phyloP scores from a whole-genome alignment of 2,797 vertebrate species.

The Alfaro cultratus region DNA sequence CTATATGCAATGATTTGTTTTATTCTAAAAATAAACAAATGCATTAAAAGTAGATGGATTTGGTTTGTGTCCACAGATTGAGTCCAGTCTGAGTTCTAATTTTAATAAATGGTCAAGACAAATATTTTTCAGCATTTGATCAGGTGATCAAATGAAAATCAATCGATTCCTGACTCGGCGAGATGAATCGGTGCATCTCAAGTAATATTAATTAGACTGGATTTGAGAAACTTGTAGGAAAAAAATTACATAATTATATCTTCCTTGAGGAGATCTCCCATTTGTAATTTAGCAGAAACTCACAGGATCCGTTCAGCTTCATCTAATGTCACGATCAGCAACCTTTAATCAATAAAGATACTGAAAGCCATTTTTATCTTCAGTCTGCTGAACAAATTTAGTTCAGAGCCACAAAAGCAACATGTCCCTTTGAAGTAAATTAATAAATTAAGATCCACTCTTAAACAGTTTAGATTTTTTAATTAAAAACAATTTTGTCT shows the following conservation, averaged over 20 bases:
- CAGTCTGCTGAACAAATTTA: background rate
- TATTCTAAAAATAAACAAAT: background rate
- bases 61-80: background rate
- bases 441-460: background rate
- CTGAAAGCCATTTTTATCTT: background rate
- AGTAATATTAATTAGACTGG: background rate
- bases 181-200: background rate
- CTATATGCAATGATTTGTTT: background rate
- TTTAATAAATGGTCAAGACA: background rate
- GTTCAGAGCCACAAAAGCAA: background rate
- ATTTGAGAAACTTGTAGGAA: background rate
- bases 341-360: background rate
- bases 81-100: background rate
- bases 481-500: background rate
- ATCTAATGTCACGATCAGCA: background rate
- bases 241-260: conserved; percentile 1
- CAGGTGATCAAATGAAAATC: background rate
- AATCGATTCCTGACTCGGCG: background rate
- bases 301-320: background rate
- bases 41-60: background rate
- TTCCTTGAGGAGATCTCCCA: background rate
- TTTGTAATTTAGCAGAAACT: background rate
- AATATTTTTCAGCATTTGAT: background rate
- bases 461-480: background rate
- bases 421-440: background rate